Evolutionary conservation across 1,140 invertebrate species (phyloP).

Genomic region (Pogonomyrmex californicus): DNA sequence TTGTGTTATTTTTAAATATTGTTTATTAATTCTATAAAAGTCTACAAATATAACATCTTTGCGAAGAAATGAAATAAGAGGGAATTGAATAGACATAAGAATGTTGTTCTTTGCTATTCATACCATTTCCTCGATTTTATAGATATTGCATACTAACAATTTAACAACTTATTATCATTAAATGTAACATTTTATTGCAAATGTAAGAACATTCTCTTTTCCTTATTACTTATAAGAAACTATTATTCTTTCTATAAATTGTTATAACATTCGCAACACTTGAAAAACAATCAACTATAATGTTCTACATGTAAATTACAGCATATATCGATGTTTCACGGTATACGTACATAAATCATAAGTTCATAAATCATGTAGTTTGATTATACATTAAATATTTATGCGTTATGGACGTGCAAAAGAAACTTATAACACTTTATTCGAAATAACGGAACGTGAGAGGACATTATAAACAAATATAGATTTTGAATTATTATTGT

Average conservation of each 20-base stretch:
- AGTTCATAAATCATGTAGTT: neutral
- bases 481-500: neutral
- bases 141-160: too few relatives aligned
- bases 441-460: neutral
- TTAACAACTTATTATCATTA: too few relatives aligned
- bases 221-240: neutral
- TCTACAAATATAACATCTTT: too few relatives aligned
- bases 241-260: neutral
- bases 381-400: constrained; percentile 28
- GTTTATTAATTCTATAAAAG: too few relatives aligned
- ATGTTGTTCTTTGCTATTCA: too few relatives aligned
- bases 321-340: neutral
- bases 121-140: too few relatives aligned
- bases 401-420: neutral
- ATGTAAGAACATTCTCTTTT: too few relatives aligned
- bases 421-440: neutral
- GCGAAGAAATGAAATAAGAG: too few relatives aligned
- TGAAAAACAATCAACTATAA: neutral
- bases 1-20: too few relatives aligned
- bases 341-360: neutral
- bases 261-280: neutral
- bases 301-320: neutral
- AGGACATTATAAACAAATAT: neutral
- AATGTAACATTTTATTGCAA: too few relatives aligned
- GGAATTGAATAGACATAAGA: too few relatives aligned